Conservation (phyloP, 2,797 vertebrate genomes). For the Lacerta bilineata region DNA sequence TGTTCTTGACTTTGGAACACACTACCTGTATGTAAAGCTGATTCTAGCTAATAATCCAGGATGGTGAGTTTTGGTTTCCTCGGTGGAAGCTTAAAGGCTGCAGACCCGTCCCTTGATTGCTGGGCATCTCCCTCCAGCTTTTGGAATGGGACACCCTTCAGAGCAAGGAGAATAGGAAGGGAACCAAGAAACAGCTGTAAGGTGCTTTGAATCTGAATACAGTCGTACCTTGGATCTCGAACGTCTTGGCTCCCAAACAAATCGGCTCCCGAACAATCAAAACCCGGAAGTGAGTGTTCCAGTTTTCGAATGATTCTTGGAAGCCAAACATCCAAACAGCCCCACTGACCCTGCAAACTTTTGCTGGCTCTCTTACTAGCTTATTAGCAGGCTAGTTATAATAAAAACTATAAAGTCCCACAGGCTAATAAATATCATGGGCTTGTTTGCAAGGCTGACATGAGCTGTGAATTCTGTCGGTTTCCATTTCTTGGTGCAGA, state of each 20-base stretch:
- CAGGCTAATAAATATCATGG: background rate
- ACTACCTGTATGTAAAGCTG: background rate
- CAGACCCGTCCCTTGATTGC: background rate
- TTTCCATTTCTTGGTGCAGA: background rate
- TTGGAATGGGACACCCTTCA: background rate
- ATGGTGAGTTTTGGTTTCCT: background rate
- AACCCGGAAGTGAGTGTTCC: no score
- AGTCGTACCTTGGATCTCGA: no score
- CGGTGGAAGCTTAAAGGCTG: background rate
- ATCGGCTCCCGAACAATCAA: accelerated
- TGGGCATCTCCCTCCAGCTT: background rate
- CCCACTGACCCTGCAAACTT: no score
- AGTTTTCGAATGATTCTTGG: no score
- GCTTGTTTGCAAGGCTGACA: background rate
- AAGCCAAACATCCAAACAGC: no score
- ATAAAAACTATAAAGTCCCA: background rate
- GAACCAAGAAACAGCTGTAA: background rate
- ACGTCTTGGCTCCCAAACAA: no score
- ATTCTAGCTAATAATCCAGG: background rate
- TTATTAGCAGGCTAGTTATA: background rate
- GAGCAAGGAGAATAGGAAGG: background rate
- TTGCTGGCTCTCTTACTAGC: background rate
- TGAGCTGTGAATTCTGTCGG: no score
- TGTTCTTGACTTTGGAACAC: background rate
- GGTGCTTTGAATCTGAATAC: background rate